Evolutionary conservation across 2,888 invertebrate genomes (phyloP), one percentile per base, ranked within the genome.

Genomic region (Acronicta psi): DNA sequence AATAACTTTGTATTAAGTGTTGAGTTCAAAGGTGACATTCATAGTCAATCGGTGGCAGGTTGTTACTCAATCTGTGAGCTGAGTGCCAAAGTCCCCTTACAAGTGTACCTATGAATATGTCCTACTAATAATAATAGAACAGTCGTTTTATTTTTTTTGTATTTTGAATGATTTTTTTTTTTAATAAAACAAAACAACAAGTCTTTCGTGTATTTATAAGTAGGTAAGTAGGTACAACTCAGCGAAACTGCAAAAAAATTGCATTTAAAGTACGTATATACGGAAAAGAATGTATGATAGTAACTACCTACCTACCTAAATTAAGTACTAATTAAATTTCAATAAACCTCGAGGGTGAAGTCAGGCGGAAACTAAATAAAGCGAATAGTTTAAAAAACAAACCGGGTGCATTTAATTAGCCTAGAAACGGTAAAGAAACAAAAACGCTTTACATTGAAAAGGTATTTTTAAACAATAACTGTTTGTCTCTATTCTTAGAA

Each of bases 1-100:
- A 16, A 42, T 23, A 50, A 46, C 49, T 16, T 2, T 5, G n/a
- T n/a, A 44, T 2, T 37, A 52, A 13, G 16, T 46, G 16, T 20
- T 20, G 25, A 46, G 58, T 50, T 57, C 49, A 50, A 58, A 64
- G 50, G 46, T 46, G 20, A 59, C 8, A 62, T 52, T 37, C 47
- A 34, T 45, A 41, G 17, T 37, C 23, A 38, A 49, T 14, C 4
- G 16, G 20, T 16, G 51, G 38, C 44, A 25, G 11, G n/a, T 31
- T n/a, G 10, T 52, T 56, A 31, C 50, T 31, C 25, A 50, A 55
- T 51, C 14, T 31, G 23, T 13, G 6, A 43, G 16, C 25, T 36
- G 36, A 23, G 37, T 20, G 16, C 8, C 44, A 14, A 29, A 14
- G 18, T 20, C 13, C 18, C 13, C 5, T 13, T 7, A 11, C 38